These are phyloP conservation scores for Steinernema hermaphroditum DNA, from an alignment of 2,888 invertebrate species.

Conservation along the genomic window DNA sequence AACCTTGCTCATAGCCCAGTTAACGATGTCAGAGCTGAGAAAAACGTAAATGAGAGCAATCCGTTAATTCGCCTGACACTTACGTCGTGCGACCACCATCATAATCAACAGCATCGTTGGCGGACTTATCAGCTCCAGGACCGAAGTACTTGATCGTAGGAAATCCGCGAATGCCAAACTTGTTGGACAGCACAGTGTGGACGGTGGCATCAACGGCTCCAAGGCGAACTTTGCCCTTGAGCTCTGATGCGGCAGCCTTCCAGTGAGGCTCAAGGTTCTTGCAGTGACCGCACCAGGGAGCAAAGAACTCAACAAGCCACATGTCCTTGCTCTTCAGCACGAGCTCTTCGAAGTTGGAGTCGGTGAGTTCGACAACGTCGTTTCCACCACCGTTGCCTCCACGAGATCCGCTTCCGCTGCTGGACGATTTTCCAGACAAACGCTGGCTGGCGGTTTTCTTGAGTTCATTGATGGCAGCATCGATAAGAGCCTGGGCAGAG, in stretches of 20 bases:
- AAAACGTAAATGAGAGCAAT: not conserved
- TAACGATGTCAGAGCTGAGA: slow-evolving; percentile 77
- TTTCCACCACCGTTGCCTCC: slow-evolving; percentile 49
- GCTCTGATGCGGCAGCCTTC: slow-evolving; percentile 88
- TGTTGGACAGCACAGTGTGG: slow-evolving; percentile 79
- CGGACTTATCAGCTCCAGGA: slow-evolving; percentile 72
- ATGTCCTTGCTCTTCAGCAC: slow-evolving; percentile 90
- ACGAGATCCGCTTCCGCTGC: slow-evolving; percentile 15
- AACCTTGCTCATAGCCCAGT: slow-evolving; percentile 75
- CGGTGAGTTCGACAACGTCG: slow-evolving; percentile 85
- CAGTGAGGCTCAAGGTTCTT: slow-evolving; percentile 94
- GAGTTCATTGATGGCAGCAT: slow-evolving; percentile 80
- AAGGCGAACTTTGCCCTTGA: slow-evolving; percentile 83
- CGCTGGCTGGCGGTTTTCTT: slow-evolving; percentile 71
- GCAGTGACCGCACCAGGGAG: slow-evolving; percentile 84
- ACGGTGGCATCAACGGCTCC: slow-evolving; percentile 95
- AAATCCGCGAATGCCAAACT: slow-evolving; percentile 86
- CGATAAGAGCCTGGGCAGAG: slow-evolving; percentile 82
- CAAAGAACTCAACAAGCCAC: slow-evolving; percentile 97
- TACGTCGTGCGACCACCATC: slow-evolving; percentile 84
- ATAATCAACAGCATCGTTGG: slow-evolving; percentile 75
- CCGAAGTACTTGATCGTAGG: slow-evolving; percentile 83
- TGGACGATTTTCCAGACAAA: slow-evolving; percentile 52
- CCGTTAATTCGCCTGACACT: slow-evolving; percentile 31
- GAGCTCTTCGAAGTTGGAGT: slow-evolving; percentile 88